Percentiles rank a stretch among this genome's conserved stretches.
These are phyloP conservation scores for Ectemnius continuus DNA, from an alignment of 2,888 invertebrate genomes.

Conservation along the genomic window DNA sequence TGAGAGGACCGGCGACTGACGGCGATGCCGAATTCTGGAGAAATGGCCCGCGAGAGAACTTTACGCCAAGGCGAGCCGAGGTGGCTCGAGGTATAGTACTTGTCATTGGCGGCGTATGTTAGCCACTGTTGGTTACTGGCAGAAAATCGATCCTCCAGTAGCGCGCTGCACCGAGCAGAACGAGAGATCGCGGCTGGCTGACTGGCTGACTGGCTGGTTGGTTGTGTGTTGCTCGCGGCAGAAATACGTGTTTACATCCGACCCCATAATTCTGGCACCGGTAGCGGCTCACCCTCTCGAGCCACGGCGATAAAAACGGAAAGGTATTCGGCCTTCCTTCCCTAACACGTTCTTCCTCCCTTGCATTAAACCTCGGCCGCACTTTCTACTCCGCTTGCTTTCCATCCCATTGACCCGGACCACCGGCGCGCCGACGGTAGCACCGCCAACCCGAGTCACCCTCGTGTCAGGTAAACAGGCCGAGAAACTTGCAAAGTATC, in stretches of 20 bases:
- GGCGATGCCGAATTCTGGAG: not conserved
- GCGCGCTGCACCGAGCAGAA: slow-evolving; percentile 16
- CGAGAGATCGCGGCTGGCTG: slow-evolving; percentile 25
- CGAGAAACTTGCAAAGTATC: slow-evolving; percentile 73
- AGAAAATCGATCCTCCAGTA: slow-evolving; percentile 50
- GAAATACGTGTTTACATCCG: slow-evolving; percentile 61
- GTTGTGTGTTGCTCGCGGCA: slow-evolving; percentile 18
- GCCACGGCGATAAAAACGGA: slow-evolving; percentile 59
- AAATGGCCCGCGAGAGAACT: not conserved
- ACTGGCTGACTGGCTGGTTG: not conserved
- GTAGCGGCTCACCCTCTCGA: slow-evolving; percentile 27
- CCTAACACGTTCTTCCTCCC: slow-evolving; percentile 38
- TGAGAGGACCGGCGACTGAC: not conserved
- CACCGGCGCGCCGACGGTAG: slow-evolving; percentile 45
- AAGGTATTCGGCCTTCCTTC: slow-evolving; percentile 35
- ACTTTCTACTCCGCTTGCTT: slow-evolving; percentile 69
- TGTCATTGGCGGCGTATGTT: slow-evolving; percentile 25
- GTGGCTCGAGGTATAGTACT: not conserved
- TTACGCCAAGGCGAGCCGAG: not conserved
- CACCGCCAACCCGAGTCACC: slow-evolving; percentile 49
- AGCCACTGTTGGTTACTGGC: slow-evolving; percentile 24
- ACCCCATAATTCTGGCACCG: slow-evolving; percentile 61
- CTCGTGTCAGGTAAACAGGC: slow-evolving; percentile 72
- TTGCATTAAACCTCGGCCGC: slow-evolving; percentile 68
- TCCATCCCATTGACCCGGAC: slow-evolving; percentile 73